Base-by-base conservation (phyloP, 2,113 vertebrate species). In the Caranx melampygus region DNA sequence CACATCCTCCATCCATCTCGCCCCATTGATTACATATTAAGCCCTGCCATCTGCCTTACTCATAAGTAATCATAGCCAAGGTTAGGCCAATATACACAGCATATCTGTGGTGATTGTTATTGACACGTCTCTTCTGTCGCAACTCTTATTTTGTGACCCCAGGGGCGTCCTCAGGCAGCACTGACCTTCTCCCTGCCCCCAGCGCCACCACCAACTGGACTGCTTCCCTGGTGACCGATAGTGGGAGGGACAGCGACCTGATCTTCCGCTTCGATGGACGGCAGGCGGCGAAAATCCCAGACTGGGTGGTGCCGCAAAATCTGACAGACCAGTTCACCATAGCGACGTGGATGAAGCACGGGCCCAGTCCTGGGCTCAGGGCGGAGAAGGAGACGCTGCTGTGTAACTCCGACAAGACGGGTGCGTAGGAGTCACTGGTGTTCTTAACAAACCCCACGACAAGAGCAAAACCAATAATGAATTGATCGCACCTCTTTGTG, bases 361-460 rank as follows among this genome's bases (percentile, higher is more conserved):
- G 97, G 1, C 98, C 98, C 60, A 98, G 97, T 88, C 97, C 97
- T 0, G 97, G 97, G 3, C 89, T 98, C 86, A 94, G 98, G 87
- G 98, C 96, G 0, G 98, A 99, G 90, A 99, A 99, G 85, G 98
- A 99, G 91, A 99, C 98, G 3, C 95, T 99, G 61, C 97, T 99
- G 71, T 99, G 98, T 83, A 99, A 98, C 92, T 99, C 98, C 0
- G 98, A 99, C 83, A 99, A 99, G 85, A 99, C 97, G 0, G 98
- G 98, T 98, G 89, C 95, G 95, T 80, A 16, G 21, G 34, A 61
- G 0, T 4, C 18, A 33, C n/a, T 47, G 6, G 9, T 33, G 8
- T 52, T 52, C 51, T 52, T 12, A 26, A 15, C 21, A 33, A 57
- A 57, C 18, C 49, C 7, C 49, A 52, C 20, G 20, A n/a, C 18